Conservation (phyloP, 2,888 invertebrate species). For the Drosophila fungiperda region DNA sequence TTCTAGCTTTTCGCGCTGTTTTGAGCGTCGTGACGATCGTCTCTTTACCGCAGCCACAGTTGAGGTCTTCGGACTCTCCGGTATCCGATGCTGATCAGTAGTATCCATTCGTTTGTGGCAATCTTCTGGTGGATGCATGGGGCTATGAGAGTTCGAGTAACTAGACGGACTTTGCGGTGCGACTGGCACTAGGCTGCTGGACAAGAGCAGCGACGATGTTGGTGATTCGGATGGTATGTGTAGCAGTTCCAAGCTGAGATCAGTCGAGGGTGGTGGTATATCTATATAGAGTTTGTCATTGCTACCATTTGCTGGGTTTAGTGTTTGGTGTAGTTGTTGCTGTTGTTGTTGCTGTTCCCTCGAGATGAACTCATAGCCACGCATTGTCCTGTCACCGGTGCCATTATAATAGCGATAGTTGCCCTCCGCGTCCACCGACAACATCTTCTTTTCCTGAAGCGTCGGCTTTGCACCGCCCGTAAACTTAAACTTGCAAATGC, state of each 20-base stretch:
- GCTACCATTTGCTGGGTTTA: slow-evolving; percentile 23
- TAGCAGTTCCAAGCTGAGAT: slow-evolving; percentile 83
- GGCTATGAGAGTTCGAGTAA: slow-evolving; percentile 54
- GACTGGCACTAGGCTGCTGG: slow-evolving; percentile 58
- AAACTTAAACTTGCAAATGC: slow-evolving; percentile 97
- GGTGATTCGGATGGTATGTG: slow-evolving; percentile 84
- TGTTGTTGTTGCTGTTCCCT: slow-evolving; percentile 89
- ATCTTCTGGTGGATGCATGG: slow-evolving; percentile 39
- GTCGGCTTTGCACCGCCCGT: slow-evolving; percentile 96
- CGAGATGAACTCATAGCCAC: slow-evolving; percentile 91
- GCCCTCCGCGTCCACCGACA: slow-evolving; percentile 95
- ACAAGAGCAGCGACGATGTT: slow-evolving; percentile 70
- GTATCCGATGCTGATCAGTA: slow-evolving; percentile 7
- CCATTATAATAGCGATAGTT: slow-evolving; percentile 95
- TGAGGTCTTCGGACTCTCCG: slow-evolving; percentile 19
- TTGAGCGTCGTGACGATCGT: slow-evolving; percentile 92
- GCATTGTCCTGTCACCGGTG: slow-evolving; percentile 89
- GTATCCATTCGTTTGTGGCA: slow-evolving; percentile 34
- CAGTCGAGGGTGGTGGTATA: slow-evolving; percentile 83
- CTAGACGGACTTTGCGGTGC: slow-evolving; percentile 60
- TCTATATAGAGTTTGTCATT: slow-evolving; percentile 85
- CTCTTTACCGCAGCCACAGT: slow-evolving; percentile 86
- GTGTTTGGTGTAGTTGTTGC: slow-evolving; percentile 31
- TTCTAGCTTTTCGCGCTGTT: slow-evolving; percentile 94
- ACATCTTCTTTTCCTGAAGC: slow-evolving; percentile 95